These are phyloP conservation scores for Apodemia zela DNA, from an alignment of 2,888 invertebrate species.

Conservation along the genomic window DNA sequence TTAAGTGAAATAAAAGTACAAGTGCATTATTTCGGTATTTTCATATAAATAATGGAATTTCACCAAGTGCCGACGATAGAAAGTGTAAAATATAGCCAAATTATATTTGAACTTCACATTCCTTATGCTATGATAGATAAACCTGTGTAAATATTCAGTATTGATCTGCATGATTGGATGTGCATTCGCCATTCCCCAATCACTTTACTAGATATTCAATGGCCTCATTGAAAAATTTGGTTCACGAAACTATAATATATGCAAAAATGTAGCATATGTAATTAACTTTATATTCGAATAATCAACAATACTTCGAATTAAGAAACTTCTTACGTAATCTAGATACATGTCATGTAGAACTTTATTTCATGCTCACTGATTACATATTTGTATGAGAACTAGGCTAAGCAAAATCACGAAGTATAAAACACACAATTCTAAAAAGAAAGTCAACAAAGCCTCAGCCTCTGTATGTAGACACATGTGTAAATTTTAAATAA, in stretches of 20 bases:
- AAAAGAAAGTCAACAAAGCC: constrained; percentile 5
- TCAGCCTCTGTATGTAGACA: background rate
- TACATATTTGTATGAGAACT: constrained; percentile 11
- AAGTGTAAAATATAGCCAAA: constrained; percentile 1
- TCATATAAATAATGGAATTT: no score
- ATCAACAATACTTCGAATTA: background rate
- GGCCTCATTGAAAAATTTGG: constrained; percentile 40
- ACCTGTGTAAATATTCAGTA: constrained; percentile 41
- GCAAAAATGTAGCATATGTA: constrained; percentile 25
- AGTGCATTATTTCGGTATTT: no score
- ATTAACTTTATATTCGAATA: constrained; percentile 7
- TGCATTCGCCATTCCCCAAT: constrained; percentile 35
- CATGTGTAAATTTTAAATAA: background rate
- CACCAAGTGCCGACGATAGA: no score
- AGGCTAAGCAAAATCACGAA: background rate
- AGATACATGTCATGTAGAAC: background rate
- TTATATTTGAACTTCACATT: constrained; percentile 13
- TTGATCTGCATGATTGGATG: constrained; percentile 46
- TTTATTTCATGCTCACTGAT: constrained; percentile 2
- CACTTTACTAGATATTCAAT: constrained; percentile 43
- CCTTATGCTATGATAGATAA: constrained; percentile 18
- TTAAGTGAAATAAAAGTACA: no score
- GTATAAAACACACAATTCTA: constrained; percentile 8
- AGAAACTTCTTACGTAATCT: constrained; percentile 9
- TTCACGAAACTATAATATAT: constrained; percentile 28